Conservation (phyloP, 2,797 vertebrate genomes). For the Melanotaenia pygmaea region DNA sequence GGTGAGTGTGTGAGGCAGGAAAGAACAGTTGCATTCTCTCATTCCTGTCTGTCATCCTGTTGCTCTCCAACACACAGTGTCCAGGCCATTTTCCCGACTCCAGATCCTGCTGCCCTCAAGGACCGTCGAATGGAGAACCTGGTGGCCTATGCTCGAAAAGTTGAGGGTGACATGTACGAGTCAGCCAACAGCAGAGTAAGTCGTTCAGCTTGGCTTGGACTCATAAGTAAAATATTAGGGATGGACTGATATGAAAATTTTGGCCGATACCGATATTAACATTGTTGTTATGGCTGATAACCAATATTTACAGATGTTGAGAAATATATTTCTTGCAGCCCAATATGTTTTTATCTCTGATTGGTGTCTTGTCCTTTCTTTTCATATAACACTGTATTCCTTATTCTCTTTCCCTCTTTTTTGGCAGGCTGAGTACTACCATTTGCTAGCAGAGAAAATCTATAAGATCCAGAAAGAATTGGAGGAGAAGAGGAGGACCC, state of each 20-base stretch:
- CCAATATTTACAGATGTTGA: too few species aligned
- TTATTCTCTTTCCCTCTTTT: background rate
- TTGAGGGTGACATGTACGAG: constrained; percentile 99
- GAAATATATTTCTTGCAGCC: too few species aligned
- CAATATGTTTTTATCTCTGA: too few species aligned
- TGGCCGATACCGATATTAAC: too few species aligned
- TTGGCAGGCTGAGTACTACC: constrained; percentile 94
- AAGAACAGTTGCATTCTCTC: background rate
- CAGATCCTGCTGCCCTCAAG: constrained; percentile 96
- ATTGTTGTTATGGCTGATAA: too few species aligned
- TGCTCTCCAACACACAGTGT: constrained; percentile 74
- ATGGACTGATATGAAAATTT: too few species aligned
- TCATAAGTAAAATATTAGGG: background rate
- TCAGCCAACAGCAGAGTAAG: constrained; percentile 96
- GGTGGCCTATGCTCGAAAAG: constrained; percentile 95
- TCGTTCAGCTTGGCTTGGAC: background rate
- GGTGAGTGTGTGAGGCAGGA: too few species aligned
- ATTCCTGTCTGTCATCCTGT: background rate
- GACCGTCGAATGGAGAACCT: constrained; percentile 98
- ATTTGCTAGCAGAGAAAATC: constrained; percentile 96
- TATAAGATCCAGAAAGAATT: constrained; percentile 98
- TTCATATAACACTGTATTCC: background rate
- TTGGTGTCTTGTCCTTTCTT: background rate
- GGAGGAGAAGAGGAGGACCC: constrained; percentile 94
- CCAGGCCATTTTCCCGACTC: constrained; percentile 98